These are phyloP conservation scores for Perccottus glenii DNA, from an alignment of 2,113 vertebrate genomes.

Conservation along the genomic window DNA sequence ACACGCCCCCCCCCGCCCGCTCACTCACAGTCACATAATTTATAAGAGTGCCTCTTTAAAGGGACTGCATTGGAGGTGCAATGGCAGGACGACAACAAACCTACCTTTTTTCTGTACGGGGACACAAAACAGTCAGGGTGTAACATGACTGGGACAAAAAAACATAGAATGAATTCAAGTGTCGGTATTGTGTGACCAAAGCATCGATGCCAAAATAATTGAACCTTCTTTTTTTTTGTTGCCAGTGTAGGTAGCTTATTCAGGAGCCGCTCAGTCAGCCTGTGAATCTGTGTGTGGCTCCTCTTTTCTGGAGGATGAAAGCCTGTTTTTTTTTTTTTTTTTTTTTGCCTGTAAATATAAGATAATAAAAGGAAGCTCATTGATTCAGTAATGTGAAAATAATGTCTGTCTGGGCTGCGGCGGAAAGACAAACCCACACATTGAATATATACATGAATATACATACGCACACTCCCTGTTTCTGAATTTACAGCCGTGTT, in stretches of 20 bases:
- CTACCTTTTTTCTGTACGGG: constrained; percentile 96
- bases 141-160: constrained; percentile 87
- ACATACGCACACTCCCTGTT: constrained; percentile 38
- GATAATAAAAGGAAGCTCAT: constrained; percentile 43
- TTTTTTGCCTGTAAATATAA: constrained; percentile 71
- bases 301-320: constrained; percentile 59
- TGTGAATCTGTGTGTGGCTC: constrained; percentile 69
- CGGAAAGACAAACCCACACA: constrained; percentile 52
- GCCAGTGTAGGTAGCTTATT: constrained; percentile 73
- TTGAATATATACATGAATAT: constrained; percentile 17
- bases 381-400: constrained; percentile 68
- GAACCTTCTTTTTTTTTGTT: constrained; percentile 62
- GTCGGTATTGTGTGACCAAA: constrained; percentile 99
- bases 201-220: constrained; percentile 99
- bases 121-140: constrained; percentile 83
- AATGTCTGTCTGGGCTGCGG: constrained; percentile 71
- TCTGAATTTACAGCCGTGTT: constrained; percentile 40
- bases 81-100: constrained; percentile 96
- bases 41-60: constrained; percentile 86
- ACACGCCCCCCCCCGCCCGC: constrained; percentile 50
- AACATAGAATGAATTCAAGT: constrained; percentile 80
- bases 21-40: constrained; percentile 81
- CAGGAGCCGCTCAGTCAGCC: constrained; percentile 62
- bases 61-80: constrained; percentile 95
- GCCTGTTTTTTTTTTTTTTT: constrained; percentile 39